Conservation (phyloP, 2,797 vertebrate species). For the Pseudochirops cupreus region DNA sequence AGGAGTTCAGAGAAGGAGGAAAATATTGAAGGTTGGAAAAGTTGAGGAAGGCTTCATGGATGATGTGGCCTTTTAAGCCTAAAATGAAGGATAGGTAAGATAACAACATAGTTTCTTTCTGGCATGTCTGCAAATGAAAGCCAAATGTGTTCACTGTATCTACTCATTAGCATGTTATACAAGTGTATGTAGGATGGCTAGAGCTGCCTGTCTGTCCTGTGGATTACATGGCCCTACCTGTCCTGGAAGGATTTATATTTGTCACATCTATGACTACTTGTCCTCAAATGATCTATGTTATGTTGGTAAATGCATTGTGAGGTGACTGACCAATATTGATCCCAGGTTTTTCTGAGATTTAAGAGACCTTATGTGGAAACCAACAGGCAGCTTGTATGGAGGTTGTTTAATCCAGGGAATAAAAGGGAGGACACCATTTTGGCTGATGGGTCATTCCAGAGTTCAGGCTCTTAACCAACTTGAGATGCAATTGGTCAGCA, state of each 20-base stretch:
- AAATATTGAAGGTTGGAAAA: fast-evolving
- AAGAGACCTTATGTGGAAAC: not conserved
- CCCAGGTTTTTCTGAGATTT: not conserved
- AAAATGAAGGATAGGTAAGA: no score
- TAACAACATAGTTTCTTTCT: fast-evolving
- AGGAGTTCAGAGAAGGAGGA: not conserved
- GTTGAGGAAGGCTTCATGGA: fast-evolving
- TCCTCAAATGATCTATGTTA: not conserved
- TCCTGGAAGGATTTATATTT: not conserved
- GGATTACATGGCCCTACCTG: not conserved
- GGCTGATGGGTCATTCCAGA: not conserved
- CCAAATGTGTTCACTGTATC: fast-evolving
- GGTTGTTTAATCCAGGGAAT: not conserved
- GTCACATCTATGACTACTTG: not conserved
- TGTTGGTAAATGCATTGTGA: not conserved
- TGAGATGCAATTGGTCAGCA: not conserved
- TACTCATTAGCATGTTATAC: not conserved
- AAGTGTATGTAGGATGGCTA: not conserved
- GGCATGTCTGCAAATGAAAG: fast-evolving
- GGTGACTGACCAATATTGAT: not conserved
- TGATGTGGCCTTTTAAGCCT: not conserved
- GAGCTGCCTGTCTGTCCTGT: not conserved
- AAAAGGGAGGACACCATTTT: not conserved
- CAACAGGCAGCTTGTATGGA: not conserved
- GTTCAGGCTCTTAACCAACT: not conserved